phyloP scores from a whole-genome alignment of 1,140 invertebrate species.

The Bombus balteatus region DNA sequence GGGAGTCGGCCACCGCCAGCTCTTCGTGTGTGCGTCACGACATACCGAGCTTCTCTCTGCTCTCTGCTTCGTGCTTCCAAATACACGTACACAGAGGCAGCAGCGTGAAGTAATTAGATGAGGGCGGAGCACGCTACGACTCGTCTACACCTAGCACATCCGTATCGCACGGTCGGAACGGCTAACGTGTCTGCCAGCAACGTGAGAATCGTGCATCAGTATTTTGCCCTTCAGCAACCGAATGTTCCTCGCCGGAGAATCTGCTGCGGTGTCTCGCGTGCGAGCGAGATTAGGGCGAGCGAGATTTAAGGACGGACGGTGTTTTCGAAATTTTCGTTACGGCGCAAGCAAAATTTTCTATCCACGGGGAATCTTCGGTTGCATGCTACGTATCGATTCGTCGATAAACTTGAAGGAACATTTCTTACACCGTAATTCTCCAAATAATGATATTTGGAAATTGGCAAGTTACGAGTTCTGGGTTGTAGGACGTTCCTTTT shows the following conservation, averaged over 20 bases:
- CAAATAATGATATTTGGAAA: too few relatives aligned
- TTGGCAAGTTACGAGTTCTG: too few relatives aligned
- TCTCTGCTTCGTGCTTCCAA: not conserved
- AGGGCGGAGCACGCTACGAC: conserved; percentile 72
- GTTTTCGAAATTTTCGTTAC: not conserved
- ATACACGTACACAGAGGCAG: not conserved
- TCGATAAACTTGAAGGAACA: not conserved
- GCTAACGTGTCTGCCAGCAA: conserved; percentile 58
- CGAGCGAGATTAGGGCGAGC: not conserved
- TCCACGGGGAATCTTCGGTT: not conserved
- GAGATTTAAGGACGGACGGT: not conserved
- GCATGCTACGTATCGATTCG: not conserved
- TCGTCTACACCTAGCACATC: conserved; percentile 65
- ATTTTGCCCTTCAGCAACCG: conserved; percentile 39
- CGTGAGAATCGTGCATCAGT: conserved; percentile 59
- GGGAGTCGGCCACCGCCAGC: not conserved
- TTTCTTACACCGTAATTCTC: not conserved
- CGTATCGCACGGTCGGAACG: conserved; percentile 49
- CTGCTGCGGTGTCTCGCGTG: not conserved
- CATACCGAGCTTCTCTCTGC: conserved; percentile 24
- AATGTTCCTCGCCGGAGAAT: not conserved
- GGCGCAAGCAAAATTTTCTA: not conserved
- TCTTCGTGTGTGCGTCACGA: not conserved
- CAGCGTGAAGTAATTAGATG: conserved; percentile 76
- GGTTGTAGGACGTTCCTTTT: too few relatives aligned